Conservation (phyloP, 2,113 vertebrate genomes). For the Nibea coibor region DNA sequence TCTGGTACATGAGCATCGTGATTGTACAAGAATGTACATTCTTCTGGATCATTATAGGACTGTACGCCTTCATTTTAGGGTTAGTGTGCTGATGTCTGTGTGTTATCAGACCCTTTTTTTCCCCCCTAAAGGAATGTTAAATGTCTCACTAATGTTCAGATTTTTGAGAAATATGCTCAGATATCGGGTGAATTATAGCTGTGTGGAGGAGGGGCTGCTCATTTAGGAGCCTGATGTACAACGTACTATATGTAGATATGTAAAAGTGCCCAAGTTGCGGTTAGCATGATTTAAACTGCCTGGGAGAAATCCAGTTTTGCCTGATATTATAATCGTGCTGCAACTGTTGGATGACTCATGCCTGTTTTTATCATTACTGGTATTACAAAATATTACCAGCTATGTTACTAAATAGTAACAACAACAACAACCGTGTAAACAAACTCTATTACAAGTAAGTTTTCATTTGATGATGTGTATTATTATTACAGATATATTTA, state of each 20-base stretch:
- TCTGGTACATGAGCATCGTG: not conserved
- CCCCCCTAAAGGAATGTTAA: not conserved
- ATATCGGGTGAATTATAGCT: not conserved
- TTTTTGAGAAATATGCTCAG: not conserved
- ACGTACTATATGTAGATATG: not conserved
- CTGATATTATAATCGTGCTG: not conserved
- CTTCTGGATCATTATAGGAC: not conserved
- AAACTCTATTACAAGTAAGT: not conserved
- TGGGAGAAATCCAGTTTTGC: not conserved
- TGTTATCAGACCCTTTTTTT: not conserved
- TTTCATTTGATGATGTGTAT: not conserved
- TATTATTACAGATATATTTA: not conserved
- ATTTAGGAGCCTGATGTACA: not conserved
- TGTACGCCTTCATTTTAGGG: not conserved
- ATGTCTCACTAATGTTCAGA: not conserved
- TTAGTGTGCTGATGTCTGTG: not conserved
- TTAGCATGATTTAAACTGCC: not conserved
- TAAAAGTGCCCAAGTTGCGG: not conserved
- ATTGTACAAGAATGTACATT: slow-evolving; percentile 5
- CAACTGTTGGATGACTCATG: slow-evolving; percentile 5
- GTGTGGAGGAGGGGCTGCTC: not conserved
- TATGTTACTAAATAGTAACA: no score
- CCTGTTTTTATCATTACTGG: not conserved
- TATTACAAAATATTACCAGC: no score
- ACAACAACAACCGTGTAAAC: not conserved